These are phyloP conservation scores for Lateolabrax maculatus DNA, from an alignment of 2,797 vertebrate species.

Conservation along the genomic window DNA sequence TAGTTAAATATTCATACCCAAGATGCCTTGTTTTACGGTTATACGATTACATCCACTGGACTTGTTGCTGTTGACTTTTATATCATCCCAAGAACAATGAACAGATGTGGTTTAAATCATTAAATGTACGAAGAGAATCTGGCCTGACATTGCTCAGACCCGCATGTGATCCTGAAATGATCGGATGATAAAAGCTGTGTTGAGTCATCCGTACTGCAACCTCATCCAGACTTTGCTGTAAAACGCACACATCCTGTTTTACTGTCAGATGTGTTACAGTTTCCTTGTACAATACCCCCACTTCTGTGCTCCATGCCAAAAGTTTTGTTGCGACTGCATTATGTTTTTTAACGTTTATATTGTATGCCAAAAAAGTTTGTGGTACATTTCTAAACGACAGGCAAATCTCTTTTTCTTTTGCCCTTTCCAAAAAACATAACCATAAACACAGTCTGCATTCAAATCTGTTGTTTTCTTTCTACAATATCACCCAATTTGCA, in stretches of 20 bases:
- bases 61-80: no score
- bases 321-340: background rate
- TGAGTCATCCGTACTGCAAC: slow-evolving; percentile 5
- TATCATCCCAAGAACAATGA: slow-evolving; percentile 11
- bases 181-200: slow-evolving; percentile 38
- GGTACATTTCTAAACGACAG: slow-evolving; percentile 11
- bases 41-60: slow-evolving; percentile 20
- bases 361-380: background rate
- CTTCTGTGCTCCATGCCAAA: background rate
- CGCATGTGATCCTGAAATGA: slow-evolving; percentile 61
- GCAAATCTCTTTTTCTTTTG: background rate
- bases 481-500: slow-evolving; percentile 54
- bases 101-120: slow-evolving; percentile 34
- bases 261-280: background rate
- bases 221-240: background rate
- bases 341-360: background rate
- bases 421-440: background rate
- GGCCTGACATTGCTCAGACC: slow-evolving; percentile 51
- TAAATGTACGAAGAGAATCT: slow-evolving; percentile 32
- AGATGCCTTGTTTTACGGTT: slow-evolving; percentile 14
- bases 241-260: slow-evolving; percentile 1
- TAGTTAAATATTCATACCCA: slow-evolving; percentile 27
- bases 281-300: background rate
- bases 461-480: slow-evolving; percentile 28
- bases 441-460: slow-evolving; percentile 23